A percentile compares a stretch with the other conserved stretches of the same genome.
phyloP scores from a whole-genome alignment of 2,888 invertebrate genomes.

The Timema cristinae region DNA sequence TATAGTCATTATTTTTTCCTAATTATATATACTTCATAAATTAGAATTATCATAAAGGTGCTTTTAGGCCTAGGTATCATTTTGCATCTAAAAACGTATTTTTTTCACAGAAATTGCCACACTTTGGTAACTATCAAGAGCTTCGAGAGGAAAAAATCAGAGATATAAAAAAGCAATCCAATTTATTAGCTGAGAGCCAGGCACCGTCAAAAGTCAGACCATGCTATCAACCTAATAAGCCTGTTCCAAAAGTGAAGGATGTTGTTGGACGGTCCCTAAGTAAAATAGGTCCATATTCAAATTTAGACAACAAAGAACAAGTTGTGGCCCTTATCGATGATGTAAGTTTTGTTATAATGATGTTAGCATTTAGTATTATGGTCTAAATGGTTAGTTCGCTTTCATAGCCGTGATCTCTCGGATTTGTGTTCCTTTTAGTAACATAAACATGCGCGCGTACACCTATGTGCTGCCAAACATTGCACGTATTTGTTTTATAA shows the following conservation, averaged over 20 bases:
- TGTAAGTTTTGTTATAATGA: conserved; percentile 55
- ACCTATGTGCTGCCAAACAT: too few species aligned
- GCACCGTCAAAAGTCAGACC: conserved; percentile 42
- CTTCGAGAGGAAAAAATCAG: conserved; percentile 62
- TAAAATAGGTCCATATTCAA: conserved; percentile 77
- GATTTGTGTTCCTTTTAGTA: too few species aligned
- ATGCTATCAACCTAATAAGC: conserved; percentile 38
- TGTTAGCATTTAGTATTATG: too few species aligned
- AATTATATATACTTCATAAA: too few species aligned
- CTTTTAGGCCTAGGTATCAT: too few species aligned
- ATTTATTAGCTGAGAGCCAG: conserved; percentile 47
- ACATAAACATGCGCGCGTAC: too few species aligned
- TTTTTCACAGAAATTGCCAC: conserved; percentile 67
- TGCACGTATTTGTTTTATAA: too few species aligned
- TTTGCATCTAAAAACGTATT: conserved; percentile 16
- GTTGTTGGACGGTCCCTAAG: conserved; percentile 72
- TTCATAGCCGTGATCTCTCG: too few species aligned
- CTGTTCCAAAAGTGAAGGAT: conserved; percentile 59
- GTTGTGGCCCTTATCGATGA: conserved; percentile 97
- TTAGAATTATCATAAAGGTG: too few species aligned
- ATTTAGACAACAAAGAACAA: conserved; percentile 83
- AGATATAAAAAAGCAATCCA: conserved; percentile 46
- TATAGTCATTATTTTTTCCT: too few species aligned
- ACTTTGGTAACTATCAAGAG: conserved; percentile 81
- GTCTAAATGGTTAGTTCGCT: too few species aligned